phyloP scores from a whole-genome alignment of 1,140 invertebrate genomes.

The Drosophila ercepeae region DNA sequence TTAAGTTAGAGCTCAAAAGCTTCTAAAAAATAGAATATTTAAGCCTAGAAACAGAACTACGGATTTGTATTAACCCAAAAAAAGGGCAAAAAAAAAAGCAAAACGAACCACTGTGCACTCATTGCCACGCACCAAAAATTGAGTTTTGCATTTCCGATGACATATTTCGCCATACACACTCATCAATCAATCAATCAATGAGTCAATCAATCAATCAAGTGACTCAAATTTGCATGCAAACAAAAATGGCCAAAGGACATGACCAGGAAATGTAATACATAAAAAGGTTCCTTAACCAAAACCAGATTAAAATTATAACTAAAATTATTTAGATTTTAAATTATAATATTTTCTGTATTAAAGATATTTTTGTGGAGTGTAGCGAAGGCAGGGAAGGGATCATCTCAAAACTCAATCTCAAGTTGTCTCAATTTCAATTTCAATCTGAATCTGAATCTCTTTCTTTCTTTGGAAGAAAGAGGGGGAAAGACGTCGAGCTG shows the following conservation, averaged over 20 bases:
- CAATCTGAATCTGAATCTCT: constrained; percentile 35
- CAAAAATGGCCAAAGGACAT: constrained; percentile 17
- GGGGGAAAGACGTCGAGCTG: constrained; percentile 20
- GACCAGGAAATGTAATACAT: constrained; percentile 2
- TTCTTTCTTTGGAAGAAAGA: background rate
- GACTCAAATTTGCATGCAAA: constrained; percentile 17
- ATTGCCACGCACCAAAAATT: constrained; percentile 19
- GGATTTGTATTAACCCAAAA: no score
- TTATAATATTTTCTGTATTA: background rate
- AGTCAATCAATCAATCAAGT: constrained; percentile 30
- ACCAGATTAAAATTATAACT: background rate
- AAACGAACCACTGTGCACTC: constrained; percentile 12
- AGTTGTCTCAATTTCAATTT: constrained; percentile 42
- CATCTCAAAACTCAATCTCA: constrained; percentile 33
- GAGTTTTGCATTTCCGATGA: constrained; percentile 34
- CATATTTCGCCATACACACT: constrained; percentile 25
- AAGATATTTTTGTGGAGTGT: constrained; percentile 1
- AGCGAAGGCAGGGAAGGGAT: background rate
- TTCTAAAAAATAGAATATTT: no score
- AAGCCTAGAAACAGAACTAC: background rate
- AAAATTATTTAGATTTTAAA: no score
- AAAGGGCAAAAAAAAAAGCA: background rate
- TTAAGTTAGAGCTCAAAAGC: no score
- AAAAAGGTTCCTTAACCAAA: background rate
- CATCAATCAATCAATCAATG: constrained; percentile 33